A percentile compares a stretch with the other conserved stretches of the same genome.
These are phyloP conservation scores for Bubo scandiacus DNA, from an alignment of 2,113 vertebrate genomes.

Conservation along the genomic window DNA sequence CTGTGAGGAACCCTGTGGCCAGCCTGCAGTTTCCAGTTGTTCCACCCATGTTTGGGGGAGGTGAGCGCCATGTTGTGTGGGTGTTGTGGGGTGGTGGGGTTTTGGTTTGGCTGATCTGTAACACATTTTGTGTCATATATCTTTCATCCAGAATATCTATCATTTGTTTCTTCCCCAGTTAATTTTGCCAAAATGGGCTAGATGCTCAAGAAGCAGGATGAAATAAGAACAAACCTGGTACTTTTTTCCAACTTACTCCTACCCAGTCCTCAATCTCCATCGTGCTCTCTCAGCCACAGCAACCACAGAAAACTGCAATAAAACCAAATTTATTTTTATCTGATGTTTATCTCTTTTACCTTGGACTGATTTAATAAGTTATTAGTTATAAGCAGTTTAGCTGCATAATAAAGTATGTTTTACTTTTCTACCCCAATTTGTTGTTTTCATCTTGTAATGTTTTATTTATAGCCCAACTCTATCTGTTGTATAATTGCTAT, in stretches of 20 bases:
- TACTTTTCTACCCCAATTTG: neutral
- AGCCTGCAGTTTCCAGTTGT: fast-evolving
- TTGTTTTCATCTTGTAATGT: neutral
- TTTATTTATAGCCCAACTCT: neutral
- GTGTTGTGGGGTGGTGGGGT: neutral
- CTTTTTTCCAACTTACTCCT: neutral
- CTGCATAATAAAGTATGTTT: neutral
- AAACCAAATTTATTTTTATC: neutral
- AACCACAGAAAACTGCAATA: neutral
- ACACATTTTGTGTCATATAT: neutral
- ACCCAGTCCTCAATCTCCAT: neutral
- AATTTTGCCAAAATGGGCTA: neutral
- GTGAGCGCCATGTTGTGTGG: fast-evolving
- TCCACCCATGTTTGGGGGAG: fast-evolving
- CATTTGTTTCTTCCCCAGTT: neutral
- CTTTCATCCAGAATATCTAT: neutral
- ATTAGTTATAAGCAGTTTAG: neutral
- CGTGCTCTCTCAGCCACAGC: neutral
- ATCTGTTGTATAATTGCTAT: neutral
- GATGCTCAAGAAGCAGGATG: neutral
- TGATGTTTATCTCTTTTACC: neutral
- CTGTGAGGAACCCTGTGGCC: neutral
- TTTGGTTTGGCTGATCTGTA: neutral
- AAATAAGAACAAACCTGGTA: neutral
- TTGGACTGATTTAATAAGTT: neutral